A percentile compares a stretch with the other conserved stretches of the same genome.
Conservation (phyloP, 2,888 invertebrate genomes). For the Cabera pusaria region DNA sequence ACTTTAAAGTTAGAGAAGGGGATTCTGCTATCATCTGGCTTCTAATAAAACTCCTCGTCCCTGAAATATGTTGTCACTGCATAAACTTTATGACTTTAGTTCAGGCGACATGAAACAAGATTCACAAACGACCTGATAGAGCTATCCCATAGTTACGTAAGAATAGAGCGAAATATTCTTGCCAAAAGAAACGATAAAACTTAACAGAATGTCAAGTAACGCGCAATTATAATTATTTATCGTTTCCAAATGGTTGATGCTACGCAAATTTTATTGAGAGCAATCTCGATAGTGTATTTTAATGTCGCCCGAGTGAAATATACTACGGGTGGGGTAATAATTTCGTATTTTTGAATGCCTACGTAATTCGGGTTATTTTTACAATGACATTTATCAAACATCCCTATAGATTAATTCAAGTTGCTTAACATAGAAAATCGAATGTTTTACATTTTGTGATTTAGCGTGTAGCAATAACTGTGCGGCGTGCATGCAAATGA, state of each 20-base stretch:
- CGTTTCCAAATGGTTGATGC: constrained; percentile 61
- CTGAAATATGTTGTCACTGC: constrained; percentile 80
- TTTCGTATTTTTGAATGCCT: constrained; percentile 67
- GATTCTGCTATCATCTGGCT: constrained; percentile 69
- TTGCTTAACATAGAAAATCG: constrained; percentile 49
- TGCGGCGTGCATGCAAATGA: constrained; percentile 38
- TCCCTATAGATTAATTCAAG: constrained; percentile 49
- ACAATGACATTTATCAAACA: constrained; percentile 53
- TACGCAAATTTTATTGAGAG: constrained; percentile 70
- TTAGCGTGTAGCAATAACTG: constrained; percentile 39
- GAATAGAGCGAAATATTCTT: constrained; percentile 35
- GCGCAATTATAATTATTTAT: constrained; percentile 73
- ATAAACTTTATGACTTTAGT: constrained; percentile 79
- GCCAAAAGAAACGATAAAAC: constrained; percentile 38
- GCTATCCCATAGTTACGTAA: constrained; percentile 39
- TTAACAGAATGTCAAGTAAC: constrained; percentile 55
- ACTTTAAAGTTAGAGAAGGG: constrained; percentile 68
- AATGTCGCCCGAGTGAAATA: constrained; percentile 62
- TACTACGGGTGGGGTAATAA: constrained; percentile 66
- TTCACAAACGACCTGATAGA: constrained; percentile 46
- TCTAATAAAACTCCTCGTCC: constrained; percentile 73
- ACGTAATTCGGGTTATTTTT: constrained; percentile 71
- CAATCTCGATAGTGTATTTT: constrained; percentile 74
- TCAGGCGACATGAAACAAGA: constrained; percentile 62
- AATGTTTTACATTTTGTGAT: constrained; percentile 52